phyloP scores from a whole-genome alignment of 2,888 invertebrate species.

The Acanthococcus lagerstroemiae region DNA sequence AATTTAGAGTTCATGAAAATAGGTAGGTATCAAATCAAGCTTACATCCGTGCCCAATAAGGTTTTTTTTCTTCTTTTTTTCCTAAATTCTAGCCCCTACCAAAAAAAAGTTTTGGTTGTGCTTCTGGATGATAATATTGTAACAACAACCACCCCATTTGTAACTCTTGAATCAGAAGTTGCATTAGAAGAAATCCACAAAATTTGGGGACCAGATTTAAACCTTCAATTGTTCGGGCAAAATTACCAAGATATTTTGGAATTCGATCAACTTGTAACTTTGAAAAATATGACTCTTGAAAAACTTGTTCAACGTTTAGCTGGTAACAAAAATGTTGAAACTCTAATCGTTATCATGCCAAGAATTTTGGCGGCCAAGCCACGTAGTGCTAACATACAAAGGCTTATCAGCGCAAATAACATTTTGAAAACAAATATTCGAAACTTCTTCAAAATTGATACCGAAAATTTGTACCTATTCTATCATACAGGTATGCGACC shows the following conservation, averaged over 20 bases:
- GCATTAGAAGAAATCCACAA: too few species aligned
- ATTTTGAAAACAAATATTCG: neutral
- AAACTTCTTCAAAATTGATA: neutral
- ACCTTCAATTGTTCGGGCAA: neutral
- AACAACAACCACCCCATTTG: too few species aligned
- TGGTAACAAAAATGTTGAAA: neutral
- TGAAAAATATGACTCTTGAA: neutral
- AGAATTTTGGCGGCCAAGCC: slow-evolving; percentile 2
- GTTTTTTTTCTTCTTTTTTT: too few species aligned
- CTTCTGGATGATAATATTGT: too few species aligned
- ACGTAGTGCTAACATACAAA: neutral
- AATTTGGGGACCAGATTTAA: neutral
- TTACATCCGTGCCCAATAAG: too few species aligned
- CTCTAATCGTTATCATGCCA: neutral
- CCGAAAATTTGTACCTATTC: neutral
- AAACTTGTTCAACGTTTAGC: too few species aligned
- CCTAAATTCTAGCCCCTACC: too few species aligned
- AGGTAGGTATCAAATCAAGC: too few species aligned
- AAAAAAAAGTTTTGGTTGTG: too few species aligned
- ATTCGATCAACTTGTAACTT: neutral
- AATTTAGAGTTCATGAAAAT: too few species aligned
- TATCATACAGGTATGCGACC: too few species aligned
- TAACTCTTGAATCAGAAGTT: too few species aligned
- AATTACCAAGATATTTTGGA: neutral
- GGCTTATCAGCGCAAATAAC: neutral